These are phyloP conservation scores for Ichneumoninae sp. DNA, from an alignment of 2,888 invertebrate genomes.

Conservation along the genomic window DNA sequence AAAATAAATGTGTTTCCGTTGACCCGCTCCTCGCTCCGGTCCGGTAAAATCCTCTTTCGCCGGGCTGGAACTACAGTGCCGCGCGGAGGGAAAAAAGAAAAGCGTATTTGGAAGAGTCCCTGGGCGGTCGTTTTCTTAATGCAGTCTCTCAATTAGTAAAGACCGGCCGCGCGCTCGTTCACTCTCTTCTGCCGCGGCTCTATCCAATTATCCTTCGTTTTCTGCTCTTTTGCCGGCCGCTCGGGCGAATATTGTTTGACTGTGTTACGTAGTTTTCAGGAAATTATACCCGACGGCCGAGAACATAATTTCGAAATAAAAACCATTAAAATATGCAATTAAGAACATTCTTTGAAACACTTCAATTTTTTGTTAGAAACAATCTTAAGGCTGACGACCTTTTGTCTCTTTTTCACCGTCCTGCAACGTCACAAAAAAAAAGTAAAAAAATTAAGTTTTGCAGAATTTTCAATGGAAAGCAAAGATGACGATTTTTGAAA, in stretches of 20 bases:
- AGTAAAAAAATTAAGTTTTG: neutral
- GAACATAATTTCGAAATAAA: neutral
- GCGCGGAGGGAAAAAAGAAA: neutral
- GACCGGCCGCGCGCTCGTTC: slow-evolving; percentile 9
- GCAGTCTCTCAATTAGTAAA: slow-evolving; percentile 45
- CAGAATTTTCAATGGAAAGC: neutral
- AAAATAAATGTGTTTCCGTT: neutral
- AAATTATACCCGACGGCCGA: neutral
- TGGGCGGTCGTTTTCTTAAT: slow-evolving; percentile 39
- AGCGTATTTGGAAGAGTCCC: slow-evolving; percentile 10
- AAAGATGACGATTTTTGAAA: neutral
- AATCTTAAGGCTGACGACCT: neutral
- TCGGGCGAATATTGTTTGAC: slow-evolving; percentile 13
- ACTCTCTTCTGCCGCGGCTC: slow-evolving; percentile 1
- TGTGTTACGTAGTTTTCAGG: neutral
- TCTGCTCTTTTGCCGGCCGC: slow-evolving; percentile 9
- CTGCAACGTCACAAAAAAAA: neutral
- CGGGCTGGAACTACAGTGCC: neutral
- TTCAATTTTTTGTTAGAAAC: neutral
- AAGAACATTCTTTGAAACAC: neutral
- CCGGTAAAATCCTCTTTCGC: neutral
- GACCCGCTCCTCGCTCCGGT: neutral
- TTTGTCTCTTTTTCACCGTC: neutral
- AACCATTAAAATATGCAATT: neutral
- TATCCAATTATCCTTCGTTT: slow-evolving; percentile 33